These are phyloP conservation scores for Baryphthengus martii DNA, from an alignment of 2,113 vertebrate genomes.

Conservation along the genomic window DNA sequence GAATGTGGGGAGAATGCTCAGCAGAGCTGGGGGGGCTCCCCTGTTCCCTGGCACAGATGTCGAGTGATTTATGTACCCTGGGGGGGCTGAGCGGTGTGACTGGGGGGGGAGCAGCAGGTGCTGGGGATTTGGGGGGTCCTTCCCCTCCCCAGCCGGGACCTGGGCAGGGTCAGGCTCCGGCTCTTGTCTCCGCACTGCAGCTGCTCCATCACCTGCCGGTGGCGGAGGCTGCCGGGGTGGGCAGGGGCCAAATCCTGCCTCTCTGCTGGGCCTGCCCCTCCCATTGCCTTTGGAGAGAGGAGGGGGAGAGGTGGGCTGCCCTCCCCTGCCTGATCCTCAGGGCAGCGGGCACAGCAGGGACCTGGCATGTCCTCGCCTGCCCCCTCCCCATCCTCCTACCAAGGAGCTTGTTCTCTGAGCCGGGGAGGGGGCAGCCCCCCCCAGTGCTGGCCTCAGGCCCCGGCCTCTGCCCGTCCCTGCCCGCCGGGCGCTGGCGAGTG, in stretches of 20 bases:
- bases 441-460: background rate
- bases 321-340: background rate
- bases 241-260: background rate
- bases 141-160: background rate
- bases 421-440: too few relatives aligned
- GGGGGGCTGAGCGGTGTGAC: too few relatives aligned
- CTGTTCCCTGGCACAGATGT: background rate
- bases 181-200: background rate
- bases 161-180: background rate
- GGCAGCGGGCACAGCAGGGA: background rate
- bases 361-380: background rate
- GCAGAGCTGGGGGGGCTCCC: background rate
- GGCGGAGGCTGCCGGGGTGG: background rate
- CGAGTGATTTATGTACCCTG: accelerated
- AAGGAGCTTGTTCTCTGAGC: background rate
- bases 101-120: background rate
- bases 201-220: conserved; percentile 25
- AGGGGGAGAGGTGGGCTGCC: background rate
- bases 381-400: background rate
- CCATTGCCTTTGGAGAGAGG: accelerated
- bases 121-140: background rate
- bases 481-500: background rate
- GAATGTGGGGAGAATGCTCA: background rate
- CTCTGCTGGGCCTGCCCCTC: background rate
- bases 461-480: background rate